Conservation (phyloP, 2,888 invertebrate species). For the Holacanthella duospinosa region DNA sequence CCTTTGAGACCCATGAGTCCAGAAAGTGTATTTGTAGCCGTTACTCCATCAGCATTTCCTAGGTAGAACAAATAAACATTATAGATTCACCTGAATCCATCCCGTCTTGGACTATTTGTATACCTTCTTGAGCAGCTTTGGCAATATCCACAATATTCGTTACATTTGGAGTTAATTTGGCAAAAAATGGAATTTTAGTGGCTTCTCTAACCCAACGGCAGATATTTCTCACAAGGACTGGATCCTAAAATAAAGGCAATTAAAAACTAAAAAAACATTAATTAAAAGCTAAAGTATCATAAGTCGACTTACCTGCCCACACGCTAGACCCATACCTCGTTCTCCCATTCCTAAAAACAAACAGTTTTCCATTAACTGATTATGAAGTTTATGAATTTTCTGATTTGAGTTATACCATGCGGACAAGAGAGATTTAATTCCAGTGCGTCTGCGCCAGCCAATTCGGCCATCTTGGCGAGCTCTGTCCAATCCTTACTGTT, state of each 20-base stretch:
- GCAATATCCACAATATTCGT: slow-evolving; percentile 86
- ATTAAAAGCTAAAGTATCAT: slow-evolving; percentile 7
- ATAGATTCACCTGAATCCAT: not conserved
- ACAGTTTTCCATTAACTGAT: no score
- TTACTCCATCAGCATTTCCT: slow-evolving; percentile 89
- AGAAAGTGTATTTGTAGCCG: slow-evolving; percentile 94
- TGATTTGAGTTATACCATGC: slow-evolving; percentile 44
- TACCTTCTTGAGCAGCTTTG: slow-evolving; percentile 75
- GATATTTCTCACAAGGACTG: slow-evolving; percentile 75
- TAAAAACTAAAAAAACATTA: slow-evolving; percentile 6
- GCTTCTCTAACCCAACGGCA: slow-evolving; percentile 78
- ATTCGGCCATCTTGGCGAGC: slow-evolving; percentile 63
- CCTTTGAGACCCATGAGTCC: slow-evolving; percentile 79
- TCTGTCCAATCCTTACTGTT: slow-evolving; percentile 78
- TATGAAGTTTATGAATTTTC: no score
- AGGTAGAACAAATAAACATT: slow-evolving; percentile 10
- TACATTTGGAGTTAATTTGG: slow-evolving; percentile 95
- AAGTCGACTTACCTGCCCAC: slow-evolving; percentile 66
- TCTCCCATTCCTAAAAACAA: slow-evolving; percentile 66
- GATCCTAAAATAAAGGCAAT: slow-evolving; percentile 52
- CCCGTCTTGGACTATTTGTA: not conserved
- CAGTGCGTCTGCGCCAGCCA: slow-evolving; percentile 82
- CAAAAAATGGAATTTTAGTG: slow-evolving; percentile 87
- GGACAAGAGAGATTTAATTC: slow-evolving; percentile 88
- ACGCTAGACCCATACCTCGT: slow-evolving; percentile 94